A percentile compares a stretch with the other conserved stretches of the same genome.
phyloP scores from a whole-genome alignment of 2,797 vertebrate genomes.

The Ataeniobius toweri region DNA sequence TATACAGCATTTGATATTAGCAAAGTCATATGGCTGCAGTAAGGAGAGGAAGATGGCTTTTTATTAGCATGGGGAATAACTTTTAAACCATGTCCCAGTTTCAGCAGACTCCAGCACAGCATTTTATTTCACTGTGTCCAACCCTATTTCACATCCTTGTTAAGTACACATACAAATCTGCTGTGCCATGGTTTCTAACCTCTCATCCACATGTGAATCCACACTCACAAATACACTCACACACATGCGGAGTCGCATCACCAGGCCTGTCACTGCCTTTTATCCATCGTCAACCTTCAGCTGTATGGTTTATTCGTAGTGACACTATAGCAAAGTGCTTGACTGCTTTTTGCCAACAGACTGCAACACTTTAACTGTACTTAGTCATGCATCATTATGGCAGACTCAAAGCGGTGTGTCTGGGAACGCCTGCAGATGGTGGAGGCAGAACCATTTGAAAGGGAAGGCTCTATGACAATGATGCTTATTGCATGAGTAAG shows the following conservation, averaged over 20 bases:
- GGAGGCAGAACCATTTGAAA: slow-evolving; percentile 76
- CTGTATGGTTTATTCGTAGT: slow-evolving; percentile 80
- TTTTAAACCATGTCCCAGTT: slow-evolving; percentile 77
- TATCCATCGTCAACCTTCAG: slow-evolving; percentile 80
- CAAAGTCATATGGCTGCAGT: slow-evolving; percentile 29
- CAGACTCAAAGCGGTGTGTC: slow-evolving; percentile 77
- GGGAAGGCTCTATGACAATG: slow-evolving; percentile 75
- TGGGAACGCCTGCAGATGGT: slow-evolving; percentile 80
- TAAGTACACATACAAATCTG: slow-evolving; percentile 75
- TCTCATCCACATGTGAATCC: slow-evolving; percentile 56
- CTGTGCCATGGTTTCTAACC: slow-evolving; percentile 75
- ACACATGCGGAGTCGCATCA: slow-evolving; percentile 64
- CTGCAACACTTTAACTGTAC: slow-evolving; percentile 84
- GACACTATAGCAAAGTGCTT: slow-evolving; percentile 82
- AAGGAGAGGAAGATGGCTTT: slow-evolving; percentile 46
- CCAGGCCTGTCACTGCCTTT: slow-evolving; percentile 80
- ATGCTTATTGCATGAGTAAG: slow-evolving; percentile 79
- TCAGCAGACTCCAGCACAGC: slow-evolving; percentile 73
- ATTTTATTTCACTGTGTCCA: slow-evolving; percentile 76
- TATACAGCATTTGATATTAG: slow-evolving; percentile 42
- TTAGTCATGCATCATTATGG: slow-evolving; percentile 84
- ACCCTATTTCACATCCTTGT: slow-evolving; percentile 74
- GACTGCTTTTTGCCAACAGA: slow-evolving; percentile 83
- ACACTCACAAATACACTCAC: slow-evolving; percentile 39
- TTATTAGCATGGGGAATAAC: slow-evolving; percentile 66